Evolutionary conservation across 2,888 invertebrate species (phyloP), one percentile per base, ranked within the genome.

Genomic region (Drosophila multiciliata): DNA sequence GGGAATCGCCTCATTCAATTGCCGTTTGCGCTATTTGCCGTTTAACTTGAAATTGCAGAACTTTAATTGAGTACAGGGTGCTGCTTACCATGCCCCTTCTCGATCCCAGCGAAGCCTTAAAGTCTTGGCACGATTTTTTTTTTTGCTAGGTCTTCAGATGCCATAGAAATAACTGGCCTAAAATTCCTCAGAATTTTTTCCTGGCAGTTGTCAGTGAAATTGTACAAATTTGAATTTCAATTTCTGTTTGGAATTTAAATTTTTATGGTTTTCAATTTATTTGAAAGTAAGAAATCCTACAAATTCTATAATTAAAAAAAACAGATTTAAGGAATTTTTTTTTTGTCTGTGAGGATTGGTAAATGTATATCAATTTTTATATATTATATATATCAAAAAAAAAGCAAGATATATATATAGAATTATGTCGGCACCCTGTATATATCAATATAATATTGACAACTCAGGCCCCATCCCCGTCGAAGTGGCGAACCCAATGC

Each of bases 21-120:
- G 82, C 84, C 78, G 66, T 84, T 85, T 73, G 73, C 73, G 69
- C 84, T 82, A 82, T 84, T 84, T 78, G 80, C 73, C 85, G 67
- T 84, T 84, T 78, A 71, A 69, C 73, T 62, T 79, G 78, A 79
- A 66, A 74, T 73, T 68, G 63, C 48, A 74, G 62, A 73, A 57
- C 72, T 67, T 70, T 77, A 80, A 87, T 84, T 78, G 80, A 36
- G 33, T 74, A 85, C 78, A 80, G 87, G 82, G 85, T 87, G 74
- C 29, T 23, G 54, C 15, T 1, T 6, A 9, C 26, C 29, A 26
- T 12, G 20, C 15, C n/a, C n/a, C n/a, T n/a, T 8, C 29, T 23
- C 23, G 15, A 8, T 3, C 8, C 15, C 23, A 17, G 6, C 8
- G 73, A 74, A 70, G 59, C 70, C 78, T 26, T 59, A 63, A 26